Evolutionary conservation across 1,140 invertebrate genomes (phyloP).

Genomic region (Hypsibius dujardini): DNA sequence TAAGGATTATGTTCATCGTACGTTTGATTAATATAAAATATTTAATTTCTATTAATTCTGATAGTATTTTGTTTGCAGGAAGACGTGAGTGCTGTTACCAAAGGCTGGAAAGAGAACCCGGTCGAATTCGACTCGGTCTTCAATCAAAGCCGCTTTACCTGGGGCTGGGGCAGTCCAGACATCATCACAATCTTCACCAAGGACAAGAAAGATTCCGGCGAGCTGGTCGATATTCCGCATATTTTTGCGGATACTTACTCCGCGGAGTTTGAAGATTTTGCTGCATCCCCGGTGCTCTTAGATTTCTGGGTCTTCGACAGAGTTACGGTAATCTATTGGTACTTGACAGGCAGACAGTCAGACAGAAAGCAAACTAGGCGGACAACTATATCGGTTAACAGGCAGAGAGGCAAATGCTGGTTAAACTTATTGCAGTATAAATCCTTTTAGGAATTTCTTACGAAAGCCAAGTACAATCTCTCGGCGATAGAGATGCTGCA

Average conservation of each 20-base stretch:
- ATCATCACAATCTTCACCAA: conserved; percentile 76
- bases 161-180: conserved; percentile 85
- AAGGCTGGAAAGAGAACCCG: conserved; percentile 86
- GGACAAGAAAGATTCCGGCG: conserved; percentile 33
- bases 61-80: too few species aligned
- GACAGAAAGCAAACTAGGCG: neutral
- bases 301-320: conserved; percentile 80
- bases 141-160: conserved; percentile 59
- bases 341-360: conserved; percentile 5
- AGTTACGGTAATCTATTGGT: conserved; percentile 38
- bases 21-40: too few species aligned
- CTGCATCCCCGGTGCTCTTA: conserved; percentile 41
- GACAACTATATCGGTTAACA: too few species aligned
- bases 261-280: conserved; percentile 58
- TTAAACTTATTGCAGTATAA: conserved; percentile 22
- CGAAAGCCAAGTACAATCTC: conserved; percentile 36
- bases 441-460: conserved; percentile 42
- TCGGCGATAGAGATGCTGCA: conserved; percentile 37
- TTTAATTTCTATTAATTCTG: too few species aligned
- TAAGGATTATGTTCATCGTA: too few species aligned
- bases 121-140: conserved; percentile 93
- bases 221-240: conserved; percentile 31
- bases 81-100: conserved; percentile 89
- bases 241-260: conserved; percentile 45
- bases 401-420: too few species aligned